These are phyloP conservation scores for Caretta caretta DNA, from an alignment of 2,113 vertebrate genomes.

Conservation along the genomic window DNA sequence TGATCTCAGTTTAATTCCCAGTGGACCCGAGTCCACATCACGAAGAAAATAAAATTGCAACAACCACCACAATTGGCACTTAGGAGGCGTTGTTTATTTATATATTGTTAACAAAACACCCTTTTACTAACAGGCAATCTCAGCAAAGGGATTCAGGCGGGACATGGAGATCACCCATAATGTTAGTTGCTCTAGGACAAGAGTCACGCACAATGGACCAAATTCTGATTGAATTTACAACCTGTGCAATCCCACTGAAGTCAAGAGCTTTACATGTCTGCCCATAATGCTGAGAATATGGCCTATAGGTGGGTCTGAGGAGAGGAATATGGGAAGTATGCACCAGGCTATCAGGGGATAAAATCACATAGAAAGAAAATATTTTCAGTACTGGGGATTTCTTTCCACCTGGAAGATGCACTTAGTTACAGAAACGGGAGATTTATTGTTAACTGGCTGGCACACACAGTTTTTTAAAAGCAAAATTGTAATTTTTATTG, in stretches of 20 bases:
- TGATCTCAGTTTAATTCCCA: not conserved
- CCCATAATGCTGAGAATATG: not conserved
- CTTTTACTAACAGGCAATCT: not conserved
- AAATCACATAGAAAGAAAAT: not conserved
- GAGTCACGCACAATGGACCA: not conserved
- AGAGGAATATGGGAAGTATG: not conserved
- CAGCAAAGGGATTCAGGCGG: not conserved
- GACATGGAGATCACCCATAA: not conserved
- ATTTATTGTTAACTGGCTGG: not conserved
- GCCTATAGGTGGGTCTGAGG: not conserved
- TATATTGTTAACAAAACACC: not conserved
- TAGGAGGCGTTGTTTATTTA: not conserved
- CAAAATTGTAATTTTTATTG: accelerated
- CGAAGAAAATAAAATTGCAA: not conserved
- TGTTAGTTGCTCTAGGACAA: not conserved
- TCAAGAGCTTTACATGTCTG: not conserved
- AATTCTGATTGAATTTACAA: not conserved
- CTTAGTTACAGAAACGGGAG: not conserved
- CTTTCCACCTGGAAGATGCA: not conserved
- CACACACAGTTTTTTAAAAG: not conserved
- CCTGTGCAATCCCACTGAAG: not conserved
- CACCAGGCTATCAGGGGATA: not conserved
- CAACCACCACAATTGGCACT: not conserved
- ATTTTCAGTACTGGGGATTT: not conserved
- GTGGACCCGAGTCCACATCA: not conserved